A percentile compares a stretch with the other conserved stretches of the same genome.
Evolutionary conservation across 2,888 invertebrate genomes (phyloP).

Genomic region (Ectemnius lituratus): DNA sequence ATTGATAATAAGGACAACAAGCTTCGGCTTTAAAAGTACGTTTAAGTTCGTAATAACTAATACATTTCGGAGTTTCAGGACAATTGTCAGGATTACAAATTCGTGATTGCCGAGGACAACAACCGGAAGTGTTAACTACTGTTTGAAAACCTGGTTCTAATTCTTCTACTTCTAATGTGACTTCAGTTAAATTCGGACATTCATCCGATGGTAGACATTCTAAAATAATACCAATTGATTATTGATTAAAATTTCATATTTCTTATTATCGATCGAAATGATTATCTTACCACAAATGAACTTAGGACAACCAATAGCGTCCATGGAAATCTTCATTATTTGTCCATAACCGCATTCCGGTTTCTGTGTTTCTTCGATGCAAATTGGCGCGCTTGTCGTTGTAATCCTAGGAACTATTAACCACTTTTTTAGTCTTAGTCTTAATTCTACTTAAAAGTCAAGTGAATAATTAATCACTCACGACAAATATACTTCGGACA

Average conservation of each 20-base stretch:
- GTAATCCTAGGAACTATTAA: conserved; percentile 79
- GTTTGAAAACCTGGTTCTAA: conserved; percentile 83
- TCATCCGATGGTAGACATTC: conserved; percentile 87
- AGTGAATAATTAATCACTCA: conserved; percentile 68
- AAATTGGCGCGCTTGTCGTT: conserved; percentile 79
- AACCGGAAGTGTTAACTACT: conserved; percentile 82
- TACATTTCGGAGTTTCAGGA: conserved; percentile 81
- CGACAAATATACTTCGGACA: conserved; percentile 86
- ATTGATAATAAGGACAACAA: conserved; percentile 85
- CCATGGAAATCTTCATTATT: conserved; percentile 83
- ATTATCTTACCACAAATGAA: conserved; percentile 83
- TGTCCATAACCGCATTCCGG: conserved; percentile 87
- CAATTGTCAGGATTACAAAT: conserved; percentile 83
- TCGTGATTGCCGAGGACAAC: conserved; percentile 83
- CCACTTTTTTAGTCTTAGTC: too few species aligned
- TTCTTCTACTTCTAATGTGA: conserved; percentile 76
- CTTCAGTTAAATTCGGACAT: conserved; percentile 79
- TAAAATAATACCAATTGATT: conserved; percentile 63
- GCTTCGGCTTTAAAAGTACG: conserved; percentile 69
- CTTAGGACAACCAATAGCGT: conserved; percentile 84
- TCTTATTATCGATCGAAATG: neutral
- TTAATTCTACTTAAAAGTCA: neutral
- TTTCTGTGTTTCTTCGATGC: conserved; percentile 82
- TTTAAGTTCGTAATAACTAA: conserved; percentile 80
- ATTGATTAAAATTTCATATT: too few species aligned